phyloP scores from a whole-genome alignment of 2,113 vertebrate species.

The Pristiophorus japonicus region DNA sequence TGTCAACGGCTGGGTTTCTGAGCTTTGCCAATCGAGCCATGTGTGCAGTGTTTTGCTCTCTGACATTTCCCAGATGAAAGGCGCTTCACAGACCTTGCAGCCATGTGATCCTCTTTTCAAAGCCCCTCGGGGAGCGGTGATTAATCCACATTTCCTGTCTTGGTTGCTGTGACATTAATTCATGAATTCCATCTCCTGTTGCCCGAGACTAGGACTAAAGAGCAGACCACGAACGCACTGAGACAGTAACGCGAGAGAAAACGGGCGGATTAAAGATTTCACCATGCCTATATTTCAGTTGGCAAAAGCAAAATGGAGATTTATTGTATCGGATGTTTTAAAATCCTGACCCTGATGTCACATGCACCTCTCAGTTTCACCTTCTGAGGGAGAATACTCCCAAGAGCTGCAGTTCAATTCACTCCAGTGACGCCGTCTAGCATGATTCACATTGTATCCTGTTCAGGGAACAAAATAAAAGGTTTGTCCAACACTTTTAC shows the following conservation, averaged over 20 bases:
- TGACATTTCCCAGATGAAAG: conserved; percentile 9
- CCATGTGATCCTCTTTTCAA: background rate
- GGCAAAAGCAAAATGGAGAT: background rate
- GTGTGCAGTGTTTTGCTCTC: background rate
- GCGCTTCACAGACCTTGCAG: background rate
- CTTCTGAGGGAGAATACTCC: background rate
- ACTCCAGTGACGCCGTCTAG: background rate
- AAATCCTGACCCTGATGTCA: background rate
- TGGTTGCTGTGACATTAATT: background rate
- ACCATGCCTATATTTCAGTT: background rate
- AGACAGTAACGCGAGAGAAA: background rate
- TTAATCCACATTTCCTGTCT: conserved; percentile 13
- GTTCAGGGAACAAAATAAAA: background rate
- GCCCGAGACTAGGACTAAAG: background rate
- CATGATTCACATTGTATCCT: background rate
- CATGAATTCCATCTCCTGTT: background rate
- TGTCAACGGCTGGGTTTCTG: background rate
- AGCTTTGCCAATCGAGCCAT: background rate
- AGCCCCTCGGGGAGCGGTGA: background rate
- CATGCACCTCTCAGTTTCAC: background rate
- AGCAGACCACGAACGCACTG: background rate
- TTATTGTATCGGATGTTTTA: background rate
- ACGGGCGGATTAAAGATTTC: background rate
- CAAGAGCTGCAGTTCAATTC: background rate
- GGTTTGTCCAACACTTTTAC: background rate